A percentile compares a stretch with the other conserved stretches of the same genome.
phyloP scores from a whole-genome alignment of 2,113 vertebrate genomes.

The Narcine bancroftii region DNA sequence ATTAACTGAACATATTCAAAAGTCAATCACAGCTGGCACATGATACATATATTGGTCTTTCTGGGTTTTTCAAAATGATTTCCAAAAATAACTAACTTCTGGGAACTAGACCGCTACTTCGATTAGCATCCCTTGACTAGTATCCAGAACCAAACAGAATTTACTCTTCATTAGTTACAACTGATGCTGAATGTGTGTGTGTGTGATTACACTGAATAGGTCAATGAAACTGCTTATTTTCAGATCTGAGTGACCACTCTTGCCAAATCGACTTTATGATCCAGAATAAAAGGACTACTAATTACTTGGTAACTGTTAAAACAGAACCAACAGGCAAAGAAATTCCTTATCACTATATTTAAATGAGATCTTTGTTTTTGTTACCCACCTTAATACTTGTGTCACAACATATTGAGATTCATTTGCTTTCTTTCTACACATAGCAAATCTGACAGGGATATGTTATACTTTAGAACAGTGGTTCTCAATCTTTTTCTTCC shows the following conservation, averaged over 20 bases:
- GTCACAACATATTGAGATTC: neutral
- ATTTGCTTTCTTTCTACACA: neutral
- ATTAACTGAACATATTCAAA: neutral
- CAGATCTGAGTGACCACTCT: neutral
- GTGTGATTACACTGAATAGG: neutral
- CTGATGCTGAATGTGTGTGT: neutral
- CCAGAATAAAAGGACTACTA: neutral
- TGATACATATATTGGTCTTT: neutral
- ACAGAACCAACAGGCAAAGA: neutral
- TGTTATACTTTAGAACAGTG: too few species aligned
- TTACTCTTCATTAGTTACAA: neutral
- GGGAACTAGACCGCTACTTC: neutral
- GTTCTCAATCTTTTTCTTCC: too few species aligned
- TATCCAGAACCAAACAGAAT: neutral
- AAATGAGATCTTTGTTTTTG: neutral
- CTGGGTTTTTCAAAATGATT: constrained; percentile 14
- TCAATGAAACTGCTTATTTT: neutral
- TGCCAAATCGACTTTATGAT: neutral
- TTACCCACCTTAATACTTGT: neutral
- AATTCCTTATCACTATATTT: neutral
- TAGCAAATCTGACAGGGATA: neutral
- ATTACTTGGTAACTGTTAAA: neutral
- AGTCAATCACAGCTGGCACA: constrained; percentile 19
- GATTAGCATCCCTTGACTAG: neutral
- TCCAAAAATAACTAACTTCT: constrained; percentile 25